These are phyloP conservation scores for Carpatolechia fugitivella DNA, from an alignment of 2,888 invertebrate species.

Conservation along the genomic window DNA sequence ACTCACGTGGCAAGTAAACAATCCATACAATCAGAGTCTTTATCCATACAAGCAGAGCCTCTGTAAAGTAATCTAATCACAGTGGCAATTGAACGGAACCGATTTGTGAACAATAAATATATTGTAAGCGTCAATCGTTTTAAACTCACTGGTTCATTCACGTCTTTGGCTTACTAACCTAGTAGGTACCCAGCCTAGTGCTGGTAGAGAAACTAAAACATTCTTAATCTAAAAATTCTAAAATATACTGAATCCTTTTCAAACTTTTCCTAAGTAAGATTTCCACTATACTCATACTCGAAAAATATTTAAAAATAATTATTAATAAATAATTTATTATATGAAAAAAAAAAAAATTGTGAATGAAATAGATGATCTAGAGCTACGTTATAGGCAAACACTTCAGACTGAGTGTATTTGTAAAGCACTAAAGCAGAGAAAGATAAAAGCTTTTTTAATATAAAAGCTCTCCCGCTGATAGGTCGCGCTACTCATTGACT, in stretches of 20 bases:
- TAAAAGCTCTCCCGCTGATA: slow-evolving; percentile 32
- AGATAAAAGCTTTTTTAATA: slow-evolving; percentile 29
- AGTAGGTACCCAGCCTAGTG: neutral
- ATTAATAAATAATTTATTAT: too few species aligned
- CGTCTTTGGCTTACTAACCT: neutral
- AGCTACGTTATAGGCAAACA: neutral
- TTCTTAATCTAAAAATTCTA: too few species aligned
- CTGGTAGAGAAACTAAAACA: too few species aligned
- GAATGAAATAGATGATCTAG: too few species aligned
- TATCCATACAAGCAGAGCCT: too few species aligned
- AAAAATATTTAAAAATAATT: too few species aligned
- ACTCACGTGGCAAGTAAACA: too few species aligned
- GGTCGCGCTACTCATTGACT: slow-evolving; percentile 24
- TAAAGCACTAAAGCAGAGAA: slow-evolving; percentile 6
- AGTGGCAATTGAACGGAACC: neutral
- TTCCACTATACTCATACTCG: too few species aligned
- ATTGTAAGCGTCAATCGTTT: neutral
- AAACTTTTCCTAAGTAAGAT: too few species aligned
- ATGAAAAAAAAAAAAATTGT: too few species aligned
- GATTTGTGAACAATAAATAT: neutral
- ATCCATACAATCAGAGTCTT: too few species aligned
- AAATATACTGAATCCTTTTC: too few species aligned
- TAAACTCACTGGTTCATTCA: neutral
- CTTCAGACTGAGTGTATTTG: neutral
- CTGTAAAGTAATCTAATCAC: neutral